Conservation (phyloP, 1,140 invertebrate genomes). For the Drosophila pseudoananassae region DNA sequence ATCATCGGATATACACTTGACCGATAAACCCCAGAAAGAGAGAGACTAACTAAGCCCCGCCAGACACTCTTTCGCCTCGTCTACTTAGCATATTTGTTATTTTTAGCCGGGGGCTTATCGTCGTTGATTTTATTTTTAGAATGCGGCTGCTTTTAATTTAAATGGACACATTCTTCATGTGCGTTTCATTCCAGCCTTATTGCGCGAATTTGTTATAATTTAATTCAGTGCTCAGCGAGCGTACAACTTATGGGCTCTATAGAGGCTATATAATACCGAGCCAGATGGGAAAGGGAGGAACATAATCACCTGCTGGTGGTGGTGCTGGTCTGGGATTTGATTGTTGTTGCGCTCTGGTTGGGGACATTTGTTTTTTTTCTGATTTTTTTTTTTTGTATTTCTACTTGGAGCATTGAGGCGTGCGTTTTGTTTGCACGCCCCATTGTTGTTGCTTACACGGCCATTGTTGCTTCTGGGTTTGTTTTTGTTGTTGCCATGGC, state of each 20-base stretch:
- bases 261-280: background rate
- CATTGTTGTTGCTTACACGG: constrained; percentile 43
- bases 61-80: constrained; percentile 26
- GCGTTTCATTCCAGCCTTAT: constrained; percentile 49
- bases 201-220: constrained; percentile 73
- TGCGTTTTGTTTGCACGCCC: constrained; percentile 78
- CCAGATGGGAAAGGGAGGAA: background rate
- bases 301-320: constrained; percentile 45
- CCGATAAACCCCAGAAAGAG: constrained; percentile 25
- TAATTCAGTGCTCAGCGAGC: constrained; percentile 55
- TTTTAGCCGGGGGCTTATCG: constrained; percentile 69
- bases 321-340: constrained; percentile 10
- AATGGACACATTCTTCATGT: constrained; percentile 39
- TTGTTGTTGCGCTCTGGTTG: constrained; percentile 43
- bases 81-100: constrained; percentile 36
- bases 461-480: constrained; percentile 22
- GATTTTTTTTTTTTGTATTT: constrained; percentile 44
- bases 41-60: constrained; percentile 24
- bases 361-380: constrained; percentile 14
- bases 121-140: constrained; percentile 65
- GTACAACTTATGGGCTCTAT: constrained; percentile 20
- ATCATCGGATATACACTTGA: constrained; percentile 38
- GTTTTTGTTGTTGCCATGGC: constrained; percentile 60
- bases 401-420: constrained; percentile 53
- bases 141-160: constrained; percentile 58